A percentile compares a stretch with the other conserved stretches of the same genome.
Evolutionary conservation across 2,888 invertebrate species (phyloP).

Genomic region (Oxycera nigricornis): DNA sequence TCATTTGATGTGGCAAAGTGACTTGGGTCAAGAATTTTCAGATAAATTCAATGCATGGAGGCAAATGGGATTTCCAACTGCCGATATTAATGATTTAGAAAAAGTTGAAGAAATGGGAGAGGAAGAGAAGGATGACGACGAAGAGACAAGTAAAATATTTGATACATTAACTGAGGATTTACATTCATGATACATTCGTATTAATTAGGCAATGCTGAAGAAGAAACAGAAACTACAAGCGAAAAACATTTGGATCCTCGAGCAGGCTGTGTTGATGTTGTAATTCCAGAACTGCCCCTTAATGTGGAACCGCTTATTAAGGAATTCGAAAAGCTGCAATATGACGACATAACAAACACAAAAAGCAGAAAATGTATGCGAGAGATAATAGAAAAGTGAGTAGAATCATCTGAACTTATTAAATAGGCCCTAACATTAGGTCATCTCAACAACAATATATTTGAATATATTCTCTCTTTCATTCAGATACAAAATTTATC

Average conservation of each 20-base stretch:
- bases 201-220: slow-evolving; percentile 54
- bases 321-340: slow-evolving; percentile 64
- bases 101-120: slow-evolving; percentile 58
- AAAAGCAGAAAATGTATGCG: slow-evolving; percentile 67
- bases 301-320: slow-evolving; percentile 67
- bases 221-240: slow-evolving; percentile 51
- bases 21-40: slow-evolving; percentile 70
- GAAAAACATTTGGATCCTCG: slow-evolving; percentile 71
- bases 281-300: slow-evolving; percentile 73
- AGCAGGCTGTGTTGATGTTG: slow-evolving; percentile 80
- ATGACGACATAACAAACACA: slow-evolving; percentile 64
- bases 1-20: slow-evolving; percentile 75
- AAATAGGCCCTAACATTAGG: too few relatives aligned
- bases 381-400: slow-evolving; percentile 64
- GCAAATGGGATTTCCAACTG: slow-evolving; percentile 75
- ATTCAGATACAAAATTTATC: slow-evolving; percentile 67
- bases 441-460: too few relatives aligned
- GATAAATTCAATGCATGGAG: slow-evolving; percentile 75
- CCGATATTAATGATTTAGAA: slow-evolving; percentile 72
- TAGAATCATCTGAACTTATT: too few relatives aligned
- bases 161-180: slow-evolving; percentile 61
- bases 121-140: slow-evolving; percentile 63
- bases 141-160: not conserved
- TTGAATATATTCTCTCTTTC: slow-evolving; percentile 42
- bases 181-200: slow-evolving; percentile 46